Conservation (phyloP, 2,888 invertebrate genomes). For the Rutpela maculata region DNA sequence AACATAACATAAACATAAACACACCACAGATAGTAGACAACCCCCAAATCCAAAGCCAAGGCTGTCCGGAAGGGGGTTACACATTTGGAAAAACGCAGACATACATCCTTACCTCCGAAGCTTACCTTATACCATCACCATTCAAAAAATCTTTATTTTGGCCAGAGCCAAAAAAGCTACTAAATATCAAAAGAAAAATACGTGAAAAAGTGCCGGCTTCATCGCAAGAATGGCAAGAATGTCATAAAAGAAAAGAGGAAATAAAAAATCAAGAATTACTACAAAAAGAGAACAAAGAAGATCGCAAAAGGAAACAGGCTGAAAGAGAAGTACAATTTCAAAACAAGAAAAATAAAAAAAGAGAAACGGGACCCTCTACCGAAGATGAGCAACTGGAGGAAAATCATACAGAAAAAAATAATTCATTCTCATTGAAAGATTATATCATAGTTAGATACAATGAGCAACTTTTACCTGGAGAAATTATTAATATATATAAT, state of each 20-base stretch:
- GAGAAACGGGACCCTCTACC: constrained; percentile 18
- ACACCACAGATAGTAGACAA: no score
- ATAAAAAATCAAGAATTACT: constrained; percentile 10
- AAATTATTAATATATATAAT: constrained; percentile 39
- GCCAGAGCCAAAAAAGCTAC: constrained; percentile 33
- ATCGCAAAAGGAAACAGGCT: constrained; percentile 28
- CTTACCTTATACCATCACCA: no score
- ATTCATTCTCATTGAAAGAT: no score
- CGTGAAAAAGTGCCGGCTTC: constrained; percentile 36
- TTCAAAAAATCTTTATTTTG: no score
- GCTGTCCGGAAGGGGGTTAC: no score
- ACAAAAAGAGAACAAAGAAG: constrained; percentile 27
- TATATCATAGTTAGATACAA: no score
- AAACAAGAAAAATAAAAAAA: constrained; percentile 31
- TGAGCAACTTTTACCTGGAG: constrained; percentile 43
- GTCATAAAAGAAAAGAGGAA: constrained; percentile 35
- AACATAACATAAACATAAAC: no score
- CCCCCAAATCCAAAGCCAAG: no score
- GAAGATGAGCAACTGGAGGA: no score
- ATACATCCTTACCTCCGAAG: no score
- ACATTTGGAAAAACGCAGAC: no score
- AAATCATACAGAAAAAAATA: no score
- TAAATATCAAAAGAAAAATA: constrained; percentile 26
- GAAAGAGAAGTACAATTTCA: constrained; percentile 34
- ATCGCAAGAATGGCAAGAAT: constrained; percentile 43